Evolutionary conservation across 2,113 vertebrate species (phyloP).

Genomic region (Chroicocephalus ridibundus): DNA sequence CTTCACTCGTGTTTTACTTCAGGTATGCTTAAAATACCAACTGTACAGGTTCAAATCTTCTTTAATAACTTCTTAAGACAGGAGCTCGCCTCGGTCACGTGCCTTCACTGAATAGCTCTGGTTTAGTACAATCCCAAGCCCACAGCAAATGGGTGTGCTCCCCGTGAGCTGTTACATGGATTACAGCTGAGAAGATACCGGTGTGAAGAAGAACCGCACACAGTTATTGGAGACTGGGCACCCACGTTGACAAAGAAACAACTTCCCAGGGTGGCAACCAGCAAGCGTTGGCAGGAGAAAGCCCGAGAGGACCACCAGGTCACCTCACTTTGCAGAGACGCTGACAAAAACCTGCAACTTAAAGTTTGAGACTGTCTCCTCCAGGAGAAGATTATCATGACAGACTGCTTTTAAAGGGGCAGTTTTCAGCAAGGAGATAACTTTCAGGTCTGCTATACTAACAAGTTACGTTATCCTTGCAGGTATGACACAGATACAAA

Average conservation of each 20-base stretch:
- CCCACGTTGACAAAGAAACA: not conserved
- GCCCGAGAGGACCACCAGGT: not conserved
- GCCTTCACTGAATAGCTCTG: not conserved
- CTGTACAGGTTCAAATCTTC: not conserved
- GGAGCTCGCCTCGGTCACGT: not conserved
- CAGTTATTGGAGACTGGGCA: not conserved
- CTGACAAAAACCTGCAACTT: not conserved
- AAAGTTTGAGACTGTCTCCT: not conserved
- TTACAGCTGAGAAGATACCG: not conserved
- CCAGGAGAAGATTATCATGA: not conserved
- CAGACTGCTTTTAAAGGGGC: not conserved
- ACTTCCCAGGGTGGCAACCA: not conserved
- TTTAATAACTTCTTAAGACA: not conserved
- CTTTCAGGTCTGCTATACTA: not conserved
- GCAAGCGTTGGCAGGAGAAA: not conserved
- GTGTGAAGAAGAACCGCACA: fast-evolving
- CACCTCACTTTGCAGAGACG: not conserved
- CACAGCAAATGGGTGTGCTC: not conserved
- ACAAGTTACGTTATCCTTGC: not conserved
- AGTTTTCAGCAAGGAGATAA: not conserved
- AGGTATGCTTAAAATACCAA: not conserved
- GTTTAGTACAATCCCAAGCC: not conserved
- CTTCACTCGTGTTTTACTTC: not conserved
- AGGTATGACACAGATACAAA: not conserved
- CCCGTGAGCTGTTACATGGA: not conserved